These are phyloP conservation scores for Ganaspis brasiliensis DNA, from an alignment of 2,888 invertebrate genomes.

Conservation along the genomic window DNA sequence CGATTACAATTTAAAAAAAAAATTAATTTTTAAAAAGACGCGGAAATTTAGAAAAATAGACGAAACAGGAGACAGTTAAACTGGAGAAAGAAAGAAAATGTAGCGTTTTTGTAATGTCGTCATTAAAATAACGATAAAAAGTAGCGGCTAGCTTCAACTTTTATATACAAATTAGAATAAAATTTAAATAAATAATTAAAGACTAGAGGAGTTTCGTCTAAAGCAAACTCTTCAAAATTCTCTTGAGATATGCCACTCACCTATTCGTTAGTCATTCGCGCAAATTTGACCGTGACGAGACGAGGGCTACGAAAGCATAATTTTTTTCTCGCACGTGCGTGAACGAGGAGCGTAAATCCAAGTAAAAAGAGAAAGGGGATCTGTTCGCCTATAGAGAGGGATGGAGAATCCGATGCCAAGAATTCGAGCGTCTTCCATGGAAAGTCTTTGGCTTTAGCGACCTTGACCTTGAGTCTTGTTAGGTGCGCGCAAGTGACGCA, in stretches of 20 bases:
- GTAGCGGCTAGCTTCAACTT: too few species aligned
- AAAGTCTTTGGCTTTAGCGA: neutral
- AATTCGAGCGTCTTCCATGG: constrained; percentile 19
- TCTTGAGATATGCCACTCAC: constrained; percentile 15
- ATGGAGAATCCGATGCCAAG: constrained; percentile 17
- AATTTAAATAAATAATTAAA: too few species aligned
- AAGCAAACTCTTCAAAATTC: constrained; percentile 6
- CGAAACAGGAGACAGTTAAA: too few species aligned
- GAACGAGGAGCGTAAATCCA: neutral
- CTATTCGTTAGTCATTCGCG: constrained; percentile 12
- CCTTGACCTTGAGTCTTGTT: constrained; percentile 32
- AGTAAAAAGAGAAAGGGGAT: constrained; percentile 8
- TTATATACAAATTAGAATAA: too few species aligned
- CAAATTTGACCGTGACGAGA: constrained; percentile 15
- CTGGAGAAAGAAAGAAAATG: too few species aligned
- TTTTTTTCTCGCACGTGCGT: constrained; percentile 12
- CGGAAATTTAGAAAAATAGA: too few species aligned
- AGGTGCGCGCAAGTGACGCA: constrained; percentile 34
- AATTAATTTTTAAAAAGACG: too few species aligned
- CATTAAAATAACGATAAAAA: too few species aligned
- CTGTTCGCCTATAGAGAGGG: constrained; percentile 5
- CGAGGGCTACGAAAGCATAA: neutral
- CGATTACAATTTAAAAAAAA: too few species aligned
- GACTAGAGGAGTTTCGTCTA: neutral
- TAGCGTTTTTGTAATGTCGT: too few species aligned